Conservation (phyloP, 2,797 vertebrate species). For the Pogonophryne albipinna region DNA sequence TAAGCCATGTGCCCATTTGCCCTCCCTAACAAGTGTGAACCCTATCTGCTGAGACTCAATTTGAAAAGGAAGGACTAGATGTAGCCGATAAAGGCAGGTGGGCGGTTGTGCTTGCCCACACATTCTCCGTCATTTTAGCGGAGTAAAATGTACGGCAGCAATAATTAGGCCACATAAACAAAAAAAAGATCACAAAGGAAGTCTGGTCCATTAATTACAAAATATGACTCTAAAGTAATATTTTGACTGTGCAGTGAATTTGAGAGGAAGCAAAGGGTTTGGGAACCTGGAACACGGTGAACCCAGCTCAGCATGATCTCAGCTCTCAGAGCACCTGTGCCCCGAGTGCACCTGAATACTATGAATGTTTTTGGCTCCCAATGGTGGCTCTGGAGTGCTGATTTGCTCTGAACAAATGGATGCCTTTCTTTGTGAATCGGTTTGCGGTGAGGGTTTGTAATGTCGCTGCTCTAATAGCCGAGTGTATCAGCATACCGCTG, state of each 20-base stretch:
- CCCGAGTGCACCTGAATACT: slow-evolving; percentile 43
- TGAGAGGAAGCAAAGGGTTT: slow-evolving; percentile 22
- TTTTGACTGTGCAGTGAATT: slow-evolving; percentile 23
- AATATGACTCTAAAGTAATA: slow-evolving; percentile 26
- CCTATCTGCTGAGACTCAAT: slow-evolving; percentile 16
- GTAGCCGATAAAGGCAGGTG: slow-evolving; percentile 18
- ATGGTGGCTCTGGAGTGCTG: slow-evolving; percentile 39
- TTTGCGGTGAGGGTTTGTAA: slow-evolving; percentile 50
- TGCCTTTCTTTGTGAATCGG: slow-evolving; percentile 43
- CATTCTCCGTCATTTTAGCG: slow-evolving; percentile 1
- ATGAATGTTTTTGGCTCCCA: slow-evolving; percentile 44
- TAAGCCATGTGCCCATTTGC: slow-evolving; percentile 33
- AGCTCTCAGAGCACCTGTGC: slow-evolving; percentile 24
- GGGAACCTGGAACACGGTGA: slow-evolving; percentile 25
- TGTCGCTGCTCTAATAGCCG: slow-evolving; percentile 59
- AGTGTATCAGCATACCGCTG: slow-evolving; percentile 61
- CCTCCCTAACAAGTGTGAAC: slow-evolving; percentile 26
- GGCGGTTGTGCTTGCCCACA: slow-evolving; percentile 8
- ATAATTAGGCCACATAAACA: slow-evolving; percentile 21
- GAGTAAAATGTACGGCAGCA: slow-evolving; percentile 9
- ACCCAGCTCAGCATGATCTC: neutral
- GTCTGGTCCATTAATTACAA: slow-evolving; percentile 48
- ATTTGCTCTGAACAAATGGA: slow-evolving; percentile 53
- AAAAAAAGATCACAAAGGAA: slow-evolving; percentile 36
- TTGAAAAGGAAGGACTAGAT: slow-evolving; percentile 27